These are phyloP conservation scores for Candoia aspera DNA, from an alignment of 2,113 vertebrate species.

Conservation along the genomic window DNA sequence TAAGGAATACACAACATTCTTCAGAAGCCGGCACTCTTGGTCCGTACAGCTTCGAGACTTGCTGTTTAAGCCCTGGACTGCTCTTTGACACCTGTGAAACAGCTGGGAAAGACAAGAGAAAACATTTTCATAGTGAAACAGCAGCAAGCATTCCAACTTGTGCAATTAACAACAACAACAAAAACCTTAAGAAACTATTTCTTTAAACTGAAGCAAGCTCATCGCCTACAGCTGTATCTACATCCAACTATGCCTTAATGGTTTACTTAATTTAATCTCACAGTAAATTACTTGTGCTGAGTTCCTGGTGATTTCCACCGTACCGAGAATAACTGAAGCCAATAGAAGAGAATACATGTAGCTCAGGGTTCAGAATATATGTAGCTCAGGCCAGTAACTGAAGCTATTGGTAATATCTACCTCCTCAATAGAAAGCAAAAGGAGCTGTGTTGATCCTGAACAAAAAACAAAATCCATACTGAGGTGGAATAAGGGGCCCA, in stretches of 20 bases:
- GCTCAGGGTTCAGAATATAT: background rate
- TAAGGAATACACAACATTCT: conserved; percentile 92
- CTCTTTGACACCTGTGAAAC: conserved; percentile 96
- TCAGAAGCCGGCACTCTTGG: conserved; percentile 90
- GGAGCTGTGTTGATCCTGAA: background rate
- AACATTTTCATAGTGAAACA: conserved; percentile 23
- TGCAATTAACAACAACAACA: background rate
- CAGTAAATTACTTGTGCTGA: background rate
- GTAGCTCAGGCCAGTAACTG: background rate
- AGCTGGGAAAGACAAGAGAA: conserved; percentile 76
- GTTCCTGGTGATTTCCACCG: background rate
- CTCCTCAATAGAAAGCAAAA: background rate
- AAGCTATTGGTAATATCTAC: background rate
- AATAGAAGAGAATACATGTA: background rate
- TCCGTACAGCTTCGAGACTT: conserved; percentile 85
- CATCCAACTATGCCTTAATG: background rate
- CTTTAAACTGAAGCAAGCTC: background rate
- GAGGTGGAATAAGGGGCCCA: background rate
- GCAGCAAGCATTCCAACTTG: background rate
- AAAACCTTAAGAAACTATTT: background rate
- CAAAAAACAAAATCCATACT: background rate
- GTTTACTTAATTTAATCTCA: background rate
- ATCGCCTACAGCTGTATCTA: background rate
- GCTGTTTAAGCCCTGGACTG: conserved; percentile 86
- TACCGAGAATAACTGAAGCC: background rate